Percentiles rank a stretch among this genome's conserved stretches.
These are phyloP conservation scores for Zaprionus bogoriensis DNA, from an alignment of 2,888 invertebrate species.

Conservation along the genomic window DNA sequence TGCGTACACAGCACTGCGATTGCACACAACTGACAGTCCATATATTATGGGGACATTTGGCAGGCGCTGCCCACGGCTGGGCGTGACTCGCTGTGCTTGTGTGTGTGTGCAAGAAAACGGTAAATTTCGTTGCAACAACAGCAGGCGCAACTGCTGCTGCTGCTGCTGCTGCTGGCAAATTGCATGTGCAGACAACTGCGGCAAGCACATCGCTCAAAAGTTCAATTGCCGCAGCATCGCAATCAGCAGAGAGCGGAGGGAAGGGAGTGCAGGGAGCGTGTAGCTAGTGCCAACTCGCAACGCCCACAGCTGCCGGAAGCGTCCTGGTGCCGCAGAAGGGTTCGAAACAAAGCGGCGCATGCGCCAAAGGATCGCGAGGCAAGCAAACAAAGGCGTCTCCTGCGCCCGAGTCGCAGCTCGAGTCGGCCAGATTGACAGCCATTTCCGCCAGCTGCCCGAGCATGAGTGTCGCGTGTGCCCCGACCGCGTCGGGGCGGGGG, in stretches of 20 bases:
- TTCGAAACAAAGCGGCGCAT: slow-evolving; percentile 47
- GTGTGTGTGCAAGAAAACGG: not conserved
- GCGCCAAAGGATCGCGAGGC: slow-evolving; percentile 50
- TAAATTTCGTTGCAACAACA: too few relatives aligned
- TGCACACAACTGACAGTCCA: slow-evolving; percentile 44
- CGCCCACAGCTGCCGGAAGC: slow-evolving; percentile 80
- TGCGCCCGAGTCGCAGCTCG: not conserved
- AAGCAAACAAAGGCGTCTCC: slow-evolving; percentile 16
- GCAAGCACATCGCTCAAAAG: slow-evolving; percentile 47
- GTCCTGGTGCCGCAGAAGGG: slow-evolving; percentile 25
- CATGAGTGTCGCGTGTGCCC: too few relatives aligned
- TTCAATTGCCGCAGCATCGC: slow-evolving; percentile 49
- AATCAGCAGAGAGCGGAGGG: slow-evolving; percentile 35
- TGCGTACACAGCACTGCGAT: too few relatives aligned
- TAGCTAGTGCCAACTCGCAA: slow-evolving; percentile 62
- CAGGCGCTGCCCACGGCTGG: too few relatives aligned
- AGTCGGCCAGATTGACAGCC: slow-evolving; percentile 48
- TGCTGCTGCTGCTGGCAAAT: slow-evolving; percentile 49
- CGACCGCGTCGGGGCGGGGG: too few relatives aligned
- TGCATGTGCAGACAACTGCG: slow-evolving; percentile 64
- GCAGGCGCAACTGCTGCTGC: too few relatives aligned
- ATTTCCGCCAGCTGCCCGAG: slow-evolving; percentile 51
- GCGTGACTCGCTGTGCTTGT: slow-evolving; percentile 7
- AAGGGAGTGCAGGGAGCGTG: slow-evolving; percentile 4
- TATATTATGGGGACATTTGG: slow-evolving; percentile 47